Percentiles rank a stretch among this genome's conserved stretches.
These are phyloP conservation scores for Bombycilla garrulus DNA, from an alignment of 2,113 vertebrate species.

Conservation along the genomic window DNA sequence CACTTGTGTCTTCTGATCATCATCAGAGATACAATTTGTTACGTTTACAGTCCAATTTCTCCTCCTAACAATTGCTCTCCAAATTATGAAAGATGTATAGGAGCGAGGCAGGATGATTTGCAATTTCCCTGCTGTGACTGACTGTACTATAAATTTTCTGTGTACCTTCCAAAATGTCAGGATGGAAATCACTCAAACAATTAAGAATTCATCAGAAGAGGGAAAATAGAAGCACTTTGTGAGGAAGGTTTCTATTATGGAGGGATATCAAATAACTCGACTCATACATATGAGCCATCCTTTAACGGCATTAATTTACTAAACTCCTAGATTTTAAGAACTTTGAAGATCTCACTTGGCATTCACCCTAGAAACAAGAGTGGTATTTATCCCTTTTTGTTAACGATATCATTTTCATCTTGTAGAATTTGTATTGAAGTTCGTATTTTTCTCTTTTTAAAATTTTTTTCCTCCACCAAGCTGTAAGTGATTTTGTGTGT, in stretches of 20 bases:
- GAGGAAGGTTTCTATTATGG: not conserved
- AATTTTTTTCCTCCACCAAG: not conserved
- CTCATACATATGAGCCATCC: not conserved
- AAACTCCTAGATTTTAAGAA: not conserved
- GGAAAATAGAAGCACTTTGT: not conserved
- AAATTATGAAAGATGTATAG: not conserved
- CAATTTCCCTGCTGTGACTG: not conserved
- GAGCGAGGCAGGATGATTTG: not conserved
- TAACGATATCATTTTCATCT: not conserved
- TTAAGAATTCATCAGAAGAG: not conserved
- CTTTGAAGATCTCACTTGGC: not conserved
- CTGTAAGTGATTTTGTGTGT: not conserved
- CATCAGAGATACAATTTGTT: not conserved
- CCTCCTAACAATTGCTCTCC: not conserved
- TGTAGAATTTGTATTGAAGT: constrained; percentile 20
- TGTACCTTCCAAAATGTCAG: not conserved
- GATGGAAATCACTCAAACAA: not conserved
- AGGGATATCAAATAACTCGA: not conserved
- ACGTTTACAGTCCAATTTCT: not conserved
- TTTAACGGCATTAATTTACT: not conserved
- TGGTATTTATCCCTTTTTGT: not conserved
- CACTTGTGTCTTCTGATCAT: not conserved
- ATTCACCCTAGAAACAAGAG: not conserved
- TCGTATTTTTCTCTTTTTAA: not conserved
- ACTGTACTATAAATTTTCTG: not conserved